Conservation (phyloP, 2,113 vertebrate species). For the Gila orcuttii region DNA sequence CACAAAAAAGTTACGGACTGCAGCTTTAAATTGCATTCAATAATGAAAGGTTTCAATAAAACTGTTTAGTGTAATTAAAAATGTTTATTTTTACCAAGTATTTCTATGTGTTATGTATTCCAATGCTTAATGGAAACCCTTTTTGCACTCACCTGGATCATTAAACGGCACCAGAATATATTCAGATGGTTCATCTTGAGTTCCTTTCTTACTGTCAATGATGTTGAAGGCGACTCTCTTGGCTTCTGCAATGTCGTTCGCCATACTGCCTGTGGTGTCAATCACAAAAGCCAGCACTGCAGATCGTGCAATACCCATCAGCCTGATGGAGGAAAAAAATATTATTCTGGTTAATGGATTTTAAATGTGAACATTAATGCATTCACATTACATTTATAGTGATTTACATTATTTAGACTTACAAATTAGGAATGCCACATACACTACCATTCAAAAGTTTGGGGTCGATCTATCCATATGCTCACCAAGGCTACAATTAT, state of each 20-base stretch:
- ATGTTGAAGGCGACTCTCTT: constrained; percentile 59
- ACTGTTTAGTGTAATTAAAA: background rate
- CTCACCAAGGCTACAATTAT: background rate
- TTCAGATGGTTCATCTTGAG: constrained; percentile 75
- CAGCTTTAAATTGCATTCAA: background rate
- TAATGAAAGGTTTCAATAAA: background rate
- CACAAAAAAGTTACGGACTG: no score
- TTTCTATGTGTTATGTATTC: background rate
- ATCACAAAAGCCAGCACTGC: constrained; percentile 76
- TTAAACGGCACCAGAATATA: constrained; percentile 80
- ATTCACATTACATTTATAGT: background rate
- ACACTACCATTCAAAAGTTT: background rate
- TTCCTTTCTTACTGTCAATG: constrained; percentile 73
- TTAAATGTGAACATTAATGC: background rate
- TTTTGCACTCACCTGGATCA: constrained; percentile 67
- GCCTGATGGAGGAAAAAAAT: constrained; percentile 55
- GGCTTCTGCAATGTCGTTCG: constrained; percentile 69
- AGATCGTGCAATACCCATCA: constrained; percentile 76
- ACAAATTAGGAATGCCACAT: background rate
- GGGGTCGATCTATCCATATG: no score
- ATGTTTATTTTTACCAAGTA: background rate
- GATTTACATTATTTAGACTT: background rate
- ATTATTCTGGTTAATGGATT: background rate
- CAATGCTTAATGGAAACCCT: background rate
- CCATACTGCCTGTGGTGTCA: constrained; percentile 77